A percentile compares a stretch with the other conserved stretches of the same genome.
Conservation (phyloP, 2,888 invertebrate genomes). For the Dynastes maya region DNA sequence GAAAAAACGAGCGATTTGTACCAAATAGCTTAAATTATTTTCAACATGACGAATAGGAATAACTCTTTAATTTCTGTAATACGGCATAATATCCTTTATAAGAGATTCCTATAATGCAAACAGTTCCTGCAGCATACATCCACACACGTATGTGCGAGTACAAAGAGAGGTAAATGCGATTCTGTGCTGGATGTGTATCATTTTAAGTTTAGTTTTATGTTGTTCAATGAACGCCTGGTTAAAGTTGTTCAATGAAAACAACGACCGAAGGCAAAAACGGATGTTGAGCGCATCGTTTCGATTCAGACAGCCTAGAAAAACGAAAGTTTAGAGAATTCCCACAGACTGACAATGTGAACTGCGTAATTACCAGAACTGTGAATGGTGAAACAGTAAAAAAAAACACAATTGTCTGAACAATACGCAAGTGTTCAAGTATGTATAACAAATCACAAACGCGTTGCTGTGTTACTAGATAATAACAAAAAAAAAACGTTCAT, state of each 20-base stretch:
- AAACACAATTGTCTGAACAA: constrained; percentile 33
- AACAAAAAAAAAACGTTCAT: constrained; percentile 11
- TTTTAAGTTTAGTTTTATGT: constrained; percentile 10
- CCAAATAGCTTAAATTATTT: too few relatives aligned
- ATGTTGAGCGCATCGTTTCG: constrained; percentile 47
- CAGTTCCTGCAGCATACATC: too few relatives aligned
- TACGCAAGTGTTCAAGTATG: constrained; percentile 47
- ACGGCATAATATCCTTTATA: background rate
- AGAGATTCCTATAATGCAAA: background rate
- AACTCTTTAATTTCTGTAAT: too few relatives aligned
- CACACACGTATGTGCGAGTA: background rate
- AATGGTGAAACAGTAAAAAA: constrained; percentile 42
- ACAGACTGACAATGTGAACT: constrained; percentile 48
- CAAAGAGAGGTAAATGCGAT: background rate
- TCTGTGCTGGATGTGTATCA: background rate
- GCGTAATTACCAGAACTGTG: constrained; percentile 50
- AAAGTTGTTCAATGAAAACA: background rate
- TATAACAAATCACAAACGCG: constrained; percentile 28
- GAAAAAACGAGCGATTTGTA: too few relatives aligned
- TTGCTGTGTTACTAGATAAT: constrained; percentile 25
- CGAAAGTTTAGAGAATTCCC: constrained; percentile 52
- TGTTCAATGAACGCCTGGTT: constrained; percentile 9
- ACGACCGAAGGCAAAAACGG: constrained; percentile 28
- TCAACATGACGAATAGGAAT: too few relatives aligned
- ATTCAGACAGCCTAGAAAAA: constrained; percentile 51